phyloP scores from a whole-genome alignment of 2,888 invertebrate species.

The Conistra vaccinii region DNA sequence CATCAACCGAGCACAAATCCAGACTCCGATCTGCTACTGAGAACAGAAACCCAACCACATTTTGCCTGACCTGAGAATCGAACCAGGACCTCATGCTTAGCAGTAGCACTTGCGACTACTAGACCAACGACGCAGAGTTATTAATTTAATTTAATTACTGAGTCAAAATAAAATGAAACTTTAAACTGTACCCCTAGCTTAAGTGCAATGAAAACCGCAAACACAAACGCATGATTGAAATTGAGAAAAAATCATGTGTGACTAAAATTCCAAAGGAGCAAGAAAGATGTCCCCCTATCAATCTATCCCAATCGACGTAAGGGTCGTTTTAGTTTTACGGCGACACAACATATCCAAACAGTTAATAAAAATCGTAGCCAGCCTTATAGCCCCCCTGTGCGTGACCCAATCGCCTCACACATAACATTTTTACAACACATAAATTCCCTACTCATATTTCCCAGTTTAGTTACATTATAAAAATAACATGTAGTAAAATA shows the following conservation, averaged over 20 bases:
- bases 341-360: constrained; percentile 70
- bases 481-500: constrained; percentile 78
- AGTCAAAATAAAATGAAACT: background rate
- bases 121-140: no score
- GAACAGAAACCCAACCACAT: no score
- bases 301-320: constrained; percentile 59
- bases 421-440: constrained; percentile 79
- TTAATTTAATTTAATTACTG: no score
- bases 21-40: no score
- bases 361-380: constrained; percentile 74
- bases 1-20: no score
- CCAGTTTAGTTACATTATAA: constrained; percentile 78
- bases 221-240: background rate
- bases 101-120: no score
- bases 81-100: no score
- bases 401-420: constrained; percentile 71
- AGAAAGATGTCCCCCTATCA: constrained; percentile 45
- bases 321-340: constrained; percentile 67
- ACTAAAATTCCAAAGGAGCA: constrained; percentile 29
- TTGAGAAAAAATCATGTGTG: constrained; percentile 4
- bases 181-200: background rate
- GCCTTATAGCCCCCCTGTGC: constrained; percentile 62
- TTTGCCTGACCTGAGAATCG: no score
- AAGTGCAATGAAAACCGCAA: background rate
- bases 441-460: constrained; percentile 76